Evolutionary conservation across 2,888 invertebrate genomes (phyloP), one percentile per base, ranked within the genome.

Genomic region (Caenorhabditis sp.): DNA sequence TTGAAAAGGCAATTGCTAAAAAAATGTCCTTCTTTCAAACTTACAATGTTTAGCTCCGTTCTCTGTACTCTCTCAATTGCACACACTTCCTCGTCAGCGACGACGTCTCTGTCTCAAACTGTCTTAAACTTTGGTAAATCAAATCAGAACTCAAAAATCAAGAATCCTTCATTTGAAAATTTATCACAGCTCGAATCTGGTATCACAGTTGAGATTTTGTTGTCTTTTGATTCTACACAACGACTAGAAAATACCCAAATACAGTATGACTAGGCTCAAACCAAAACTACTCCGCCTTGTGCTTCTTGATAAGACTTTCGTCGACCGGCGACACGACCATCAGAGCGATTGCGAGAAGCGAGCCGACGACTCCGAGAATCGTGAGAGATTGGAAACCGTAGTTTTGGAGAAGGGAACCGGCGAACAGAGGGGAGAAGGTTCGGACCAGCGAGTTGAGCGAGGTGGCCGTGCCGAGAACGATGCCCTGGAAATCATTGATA

Each of bases 381-480:
- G 87, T 84, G 24, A 88, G 68, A 24, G 76, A 76, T 51, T 82
- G 61, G 77, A 85, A 89, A 5, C 88, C 88, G 66, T 85, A 86
- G 19, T 76, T 58, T 59, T 89, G 86, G 10, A 87, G 79, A 14
- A 87, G 75, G 49, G 51, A 81, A n/a, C 88, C 87, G 28, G 86
- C 86, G 22, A 86, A 80, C 3, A 88, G 85, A 7, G 89, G 89
- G 38, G 88, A 85, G 26, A 86, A 80, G 2, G 89, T 89, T 24
- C 89, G 59, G 10, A 87, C 85, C 12, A 89, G 66, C 0, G 89
- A 87, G 80, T 88, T 88, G 70, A 86, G 24, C 2, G 88, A 84
- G n/a, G 88, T 89, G 10, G 88, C 75, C 0, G 86, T 80, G n/a
- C 89, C 89, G 12, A 89, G 86, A 14, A 89, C 86, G 16, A 89